Conservation (phyloP, 92 coral and sea anemone genomes). For the Virgularia gustaviana region DNA sequence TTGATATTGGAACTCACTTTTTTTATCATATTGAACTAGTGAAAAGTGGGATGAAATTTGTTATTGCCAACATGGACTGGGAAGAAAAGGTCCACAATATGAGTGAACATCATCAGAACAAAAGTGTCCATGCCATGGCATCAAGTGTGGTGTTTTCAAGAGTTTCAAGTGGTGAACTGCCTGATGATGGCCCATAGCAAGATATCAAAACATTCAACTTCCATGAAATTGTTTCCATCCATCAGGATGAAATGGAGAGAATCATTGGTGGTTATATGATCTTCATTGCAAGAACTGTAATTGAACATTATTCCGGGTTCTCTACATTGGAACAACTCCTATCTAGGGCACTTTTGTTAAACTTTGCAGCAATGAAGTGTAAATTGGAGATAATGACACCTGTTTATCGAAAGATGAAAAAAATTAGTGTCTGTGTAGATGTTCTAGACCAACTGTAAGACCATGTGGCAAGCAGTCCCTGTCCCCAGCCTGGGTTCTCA, state of each 20-base stretch:
- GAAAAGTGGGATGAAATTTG: too few relatives aligned
- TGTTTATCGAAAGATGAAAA: too few relatives aligned
- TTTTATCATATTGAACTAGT: too few relatives aligned
- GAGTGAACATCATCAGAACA: conserved; percentile 8
- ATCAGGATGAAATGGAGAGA: neutral
- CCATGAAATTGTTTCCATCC: neutral
- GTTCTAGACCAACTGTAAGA: conserved; percentile 1
- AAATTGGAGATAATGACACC: neutral
- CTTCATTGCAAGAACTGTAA: neutral
- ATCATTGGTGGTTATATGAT: neutral
- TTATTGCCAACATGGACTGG: too few relatives aligned
- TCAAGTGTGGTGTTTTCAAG: neutral
- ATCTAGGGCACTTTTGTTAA: neutral
- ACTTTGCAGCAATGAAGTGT: neutral
- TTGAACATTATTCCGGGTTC: neutral
- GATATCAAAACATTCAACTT: conserved; percentile 7
- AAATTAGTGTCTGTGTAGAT: neutral
- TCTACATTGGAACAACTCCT: neutral
- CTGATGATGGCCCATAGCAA: conserved; percentile 1
- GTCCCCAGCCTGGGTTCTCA: neutral
- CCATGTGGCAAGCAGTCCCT: neutral
- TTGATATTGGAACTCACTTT: too few relatives aligned
- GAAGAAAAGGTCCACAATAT: conserved; percentile 2
- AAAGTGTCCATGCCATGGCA: conserved; percentile 1
- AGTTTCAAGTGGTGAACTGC: neutral